These are phyloP conservation scores for Thryonomys swinderianus DNA, from an alignment of 2,113 vertebrate genomes.

Conservation along the genomic window DNA sequence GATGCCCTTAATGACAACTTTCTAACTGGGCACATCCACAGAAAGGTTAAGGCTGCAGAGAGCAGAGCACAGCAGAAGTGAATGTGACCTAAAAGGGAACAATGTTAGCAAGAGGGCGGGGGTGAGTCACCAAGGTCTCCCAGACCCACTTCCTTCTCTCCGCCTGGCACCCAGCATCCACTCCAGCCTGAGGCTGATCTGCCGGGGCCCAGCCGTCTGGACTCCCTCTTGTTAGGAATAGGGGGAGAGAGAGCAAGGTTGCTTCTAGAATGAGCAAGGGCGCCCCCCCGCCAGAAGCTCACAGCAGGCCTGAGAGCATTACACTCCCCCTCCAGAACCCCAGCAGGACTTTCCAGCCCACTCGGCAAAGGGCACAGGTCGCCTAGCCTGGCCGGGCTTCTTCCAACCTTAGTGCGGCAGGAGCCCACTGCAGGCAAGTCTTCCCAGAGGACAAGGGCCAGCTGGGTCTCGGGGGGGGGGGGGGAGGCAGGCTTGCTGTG, in stretches of 20 bases:
- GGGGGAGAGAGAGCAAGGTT: neutral
- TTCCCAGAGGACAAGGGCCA: accelerated
- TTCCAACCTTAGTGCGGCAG: neutral
- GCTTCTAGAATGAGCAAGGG: neutral
- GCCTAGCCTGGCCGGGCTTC: neutral
- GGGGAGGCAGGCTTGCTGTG: neutral
- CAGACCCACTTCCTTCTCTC: neutral
- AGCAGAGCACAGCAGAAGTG: neutral
- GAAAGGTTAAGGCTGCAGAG: neutral
- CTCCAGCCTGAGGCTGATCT: neutral
- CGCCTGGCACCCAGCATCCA: neutral
- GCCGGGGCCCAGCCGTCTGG: neutral
- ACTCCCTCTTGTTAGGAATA: neutral
- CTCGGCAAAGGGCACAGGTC: neutral
- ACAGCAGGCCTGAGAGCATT: neutral
- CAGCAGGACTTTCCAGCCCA: neutral
- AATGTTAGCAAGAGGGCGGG: neutral
- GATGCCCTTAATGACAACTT: neutral
- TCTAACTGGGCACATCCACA: too few relatives aligned
- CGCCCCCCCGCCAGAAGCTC: neutral
- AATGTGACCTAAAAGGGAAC: neutral
- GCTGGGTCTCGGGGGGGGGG: neutral
- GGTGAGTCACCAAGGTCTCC: too few relatives aligned
- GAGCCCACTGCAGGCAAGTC: neutral
- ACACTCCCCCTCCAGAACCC: neutral